Evolutionary conservation across 2,797 vertebrate genomes (phyloP).

Genomic region (Lutra lutra): DNA sequence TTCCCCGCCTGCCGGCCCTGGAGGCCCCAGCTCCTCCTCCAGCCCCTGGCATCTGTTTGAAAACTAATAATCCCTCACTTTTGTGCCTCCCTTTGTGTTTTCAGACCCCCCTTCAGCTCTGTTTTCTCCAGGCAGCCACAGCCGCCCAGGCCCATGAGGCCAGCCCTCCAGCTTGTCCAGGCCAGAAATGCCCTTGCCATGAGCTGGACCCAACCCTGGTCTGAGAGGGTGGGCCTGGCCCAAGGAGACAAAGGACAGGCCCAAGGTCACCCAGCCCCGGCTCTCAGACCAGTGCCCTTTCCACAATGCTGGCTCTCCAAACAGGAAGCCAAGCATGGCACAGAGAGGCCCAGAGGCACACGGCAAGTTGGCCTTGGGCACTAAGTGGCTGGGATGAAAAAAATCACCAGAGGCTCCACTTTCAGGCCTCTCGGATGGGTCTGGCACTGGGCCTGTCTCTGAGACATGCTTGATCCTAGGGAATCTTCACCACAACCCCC

Average conservation of each 20-base stretch:
- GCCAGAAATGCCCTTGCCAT: background rate
- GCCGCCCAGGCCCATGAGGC: background rate
- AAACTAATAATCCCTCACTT: conserved; percentile 50
- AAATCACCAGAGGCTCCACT: background rate
- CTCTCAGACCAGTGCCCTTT: background rate
- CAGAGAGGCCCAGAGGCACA: background rate
- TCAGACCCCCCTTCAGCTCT: background rate
- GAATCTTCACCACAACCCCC: background rate
- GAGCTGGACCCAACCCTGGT: background rate
- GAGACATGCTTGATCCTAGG: background rate
- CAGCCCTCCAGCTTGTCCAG: background rate
- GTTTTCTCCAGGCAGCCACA: background rate
- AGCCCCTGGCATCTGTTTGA: conserved; percentile 61
- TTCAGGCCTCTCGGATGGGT: background rate
- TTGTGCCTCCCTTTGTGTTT: conserved; percentile 21
- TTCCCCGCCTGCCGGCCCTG: background rate
- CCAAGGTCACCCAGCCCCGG: background rate
- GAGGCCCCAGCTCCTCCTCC: conserved; percentile 69
- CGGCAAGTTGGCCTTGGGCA: background rate
- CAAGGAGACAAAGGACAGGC: background rate
- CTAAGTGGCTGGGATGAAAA: background rate
- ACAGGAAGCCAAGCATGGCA: background rate
- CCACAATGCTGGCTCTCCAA: background rate
- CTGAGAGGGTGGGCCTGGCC: background rate
- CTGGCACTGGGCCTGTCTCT: background rate